These are phyloP conservation scores for Burhinus bistriatus DNA, from an alignment of 2,113 vertebrate species.

Conservation along the genomic window DNA sequence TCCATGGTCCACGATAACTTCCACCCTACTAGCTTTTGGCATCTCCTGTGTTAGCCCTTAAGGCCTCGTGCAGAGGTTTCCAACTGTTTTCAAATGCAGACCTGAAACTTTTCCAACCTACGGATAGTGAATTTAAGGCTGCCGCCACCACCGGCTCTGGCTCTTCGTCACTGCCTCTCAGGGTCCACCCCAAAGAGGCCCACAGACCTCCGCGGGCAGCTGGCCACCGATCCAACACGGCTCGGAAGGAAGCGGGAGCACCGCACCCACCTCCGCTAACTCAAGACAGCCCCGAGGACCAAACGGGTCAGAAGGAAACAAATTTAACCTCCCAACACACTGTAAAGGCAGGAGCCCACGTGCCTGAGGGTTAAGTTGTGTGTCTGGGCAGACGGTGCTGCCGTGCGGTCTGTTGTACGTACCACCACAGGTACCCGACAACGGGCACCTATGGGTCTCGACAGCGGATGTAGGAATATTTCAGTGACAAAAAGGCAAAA, in stretches of 20 bases:
- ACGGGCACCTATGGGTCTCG: fast-evolving
- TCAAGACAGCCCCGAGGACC: not conserved
- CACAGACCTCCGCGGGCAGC: fast-evolving
- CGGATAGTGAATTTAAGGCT: fast-evolving
- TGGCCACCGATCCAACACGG: fast-evolving
- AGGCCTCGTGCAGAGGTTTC: not conserved
- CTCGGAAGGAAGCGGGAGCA: not conserved
- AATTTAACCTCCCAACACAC: not conserved
- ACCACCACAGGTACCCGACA: not conserved
- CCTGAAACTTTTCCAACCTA: not conserved
- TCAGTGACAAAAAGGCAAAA: not conserved
- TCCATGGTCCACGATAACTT: fast-evolving
- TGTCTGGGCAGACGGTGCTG: not conserved
- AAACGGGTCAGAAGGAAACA: not conserved
- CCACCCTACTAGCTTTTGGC: not conserved
- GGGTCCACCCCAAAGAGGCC: fast-evolving
- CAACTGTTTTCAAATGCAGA: not conserved
- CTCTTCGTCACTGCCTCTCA: not conserved
- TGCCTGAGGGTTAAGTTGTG: fast-evolving
- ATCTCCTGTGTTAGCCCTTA: not conserved
- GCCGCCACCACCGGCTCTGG: not conserved
- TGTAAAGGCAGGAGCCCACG: not conserved
- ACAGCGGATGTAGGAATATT: fast-evolving
- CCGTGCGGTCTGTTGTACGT: fast-evolving
- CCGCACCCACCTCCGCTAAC: not conserved